Evolutionary conservation across 2,797 vertebrate genomes (phyloP).

Genomic region (Enteromius fasciolatus): DNA sequence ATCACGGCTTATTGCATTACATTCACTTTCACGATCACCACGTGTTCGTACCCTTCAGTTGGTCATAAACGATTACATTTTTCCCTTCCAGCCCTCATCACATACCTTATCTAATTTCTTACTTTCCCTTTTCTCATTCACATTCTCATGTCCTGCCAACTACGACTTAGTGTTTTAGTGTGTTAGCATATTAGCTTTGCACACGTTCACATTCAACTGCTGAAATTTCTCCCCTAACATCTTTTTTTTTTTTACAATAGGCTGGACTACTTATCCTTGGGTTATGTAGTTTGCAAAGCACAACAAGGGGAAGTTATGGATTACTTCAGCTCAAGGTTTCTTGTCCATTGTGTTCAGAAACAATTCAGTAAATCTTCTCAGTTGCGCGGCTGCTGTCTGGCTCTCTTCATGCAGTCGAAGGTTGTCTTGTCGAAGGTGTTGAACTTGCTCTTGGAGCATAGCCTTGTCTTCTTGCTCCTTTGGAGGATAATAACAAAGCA

Average conservation of each 20-base stretch:
- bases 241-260: slow-evolving; percentile 1
- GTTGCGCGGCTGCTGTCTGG: slow-evolving; percentile 83
- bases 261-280: slow-evolving; percentile 36
- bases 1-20: slow-evolving; percentile 58
- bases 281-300: slow-evolving; percentile 26
- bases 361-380: slow-evolving; percentile 86
- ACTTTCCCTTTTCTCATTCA: slow-evolving; percentile 27
- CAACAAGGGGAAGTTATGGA: neutral
- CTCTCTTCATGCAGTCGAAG: slow-evolving; percentile 86
- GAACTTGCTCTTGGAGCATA: slow-evolving; percentile 84
- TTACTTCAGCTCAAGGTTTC: slow-evolving; percentile 68
- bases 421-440: slow-evolving; percentile 85
- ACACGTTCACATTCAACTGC: slow-evolving; percentile 48
- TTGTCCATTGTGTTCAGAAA: slow-evolving; percentile 86
- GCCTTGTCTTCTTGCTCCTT: slow-evolving; percentile 89
- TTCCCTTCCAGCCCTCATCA: slow-evolving; percentile 30
- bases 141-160: slow-evolving; percentile 31
- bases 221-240: slow-evolving; percentile 31
- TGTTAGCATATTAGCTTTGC: slow-evolving; percentile 38
- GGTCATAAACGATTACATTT: slow-evolving; percentile 22
- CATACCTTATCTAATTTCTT: neutral
- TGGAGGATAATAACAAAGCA: slow-evolving; percentile 1
- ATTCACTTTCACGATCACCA: slow-evolving; percentile 67
- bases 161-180: slow-evolving; percentile 42
- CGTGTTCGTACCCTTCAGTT: slow-evolving; percentile 35